Percentiles rank a stretch among this genome's conserved stretches.
These are phyloP conservation scores for Melanotaenia pygmaea DNA, from an alignment of 2,797 vertebrate species.

Conservation along the genomic window DNA sequence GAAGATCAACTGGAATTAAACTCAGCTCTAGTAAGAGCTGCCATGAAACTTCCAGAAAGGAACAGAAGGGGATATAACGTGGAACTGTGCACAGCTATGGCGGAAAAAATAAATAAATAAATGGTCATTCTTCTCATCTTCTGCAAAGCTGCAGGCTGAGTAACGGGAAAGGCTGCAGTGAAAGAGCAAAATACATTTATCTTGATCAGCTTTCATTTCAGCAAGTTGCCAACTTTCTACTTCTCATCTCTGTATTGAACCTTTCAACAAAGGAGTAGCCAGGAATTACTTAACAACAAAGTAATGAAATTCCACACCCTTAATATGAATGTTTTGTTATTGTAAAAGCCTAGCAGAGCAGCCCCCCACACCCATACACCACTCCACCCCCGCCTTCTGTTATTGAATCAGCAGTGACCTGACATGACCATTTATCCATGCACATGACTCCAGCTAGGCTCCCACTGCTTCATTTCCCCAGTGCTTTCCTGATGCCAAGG, in stretches of 20 bases:
- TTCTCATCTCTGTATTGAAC: constrained; percentile 14
- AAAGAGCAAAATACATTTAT: constrained; percentile 50
- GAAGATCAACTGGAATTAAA: constrained; percentile 28
- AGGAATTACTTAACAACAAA: constrained; percentile 63
- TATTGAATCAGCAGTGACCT: constrained; percentile 69
- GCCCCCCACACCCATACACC: constrained; percentile 16
- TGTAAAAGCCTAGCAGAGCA: constrained; percentile 59
- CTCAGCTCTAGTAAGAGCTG: constrained; percentile 4
- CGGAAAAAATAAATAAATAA: constrained; percentile 8
- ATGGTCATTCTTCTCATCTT: constrained; percentile 25
- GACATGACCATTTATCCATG: constrained; percentile 65
- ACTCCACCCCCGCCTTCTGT: constrained; percentile 11
- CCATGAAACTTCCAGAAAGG: constrained; percentile 14
- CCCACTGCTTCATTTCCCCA: constrained; percentile 35
- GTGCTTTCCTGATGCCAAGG: constrained; percentile 19
- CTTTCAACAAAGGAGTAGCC: constrained; percentile 42
- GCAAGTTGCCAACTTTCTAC: constrained; percentile 31
- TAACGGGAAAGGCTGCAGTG: constrained; percentile 24
- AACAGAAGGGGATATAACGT: constrained; percentile 4
- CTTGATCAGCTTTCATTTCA: constrained; percentile 57
- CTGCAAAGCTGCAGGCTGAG: constrained; percentile 12
- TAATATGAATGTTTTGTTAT: constrained; percentile 63
- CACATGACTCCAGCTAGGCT: constrained; percentile 50
- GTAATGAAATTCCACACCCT: constrained; percentile 66
- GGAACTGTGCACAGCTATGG: background rate